Conservation (phyloP, 2,888 invertebrate species). For the Notodonta ziczac region DNA sequence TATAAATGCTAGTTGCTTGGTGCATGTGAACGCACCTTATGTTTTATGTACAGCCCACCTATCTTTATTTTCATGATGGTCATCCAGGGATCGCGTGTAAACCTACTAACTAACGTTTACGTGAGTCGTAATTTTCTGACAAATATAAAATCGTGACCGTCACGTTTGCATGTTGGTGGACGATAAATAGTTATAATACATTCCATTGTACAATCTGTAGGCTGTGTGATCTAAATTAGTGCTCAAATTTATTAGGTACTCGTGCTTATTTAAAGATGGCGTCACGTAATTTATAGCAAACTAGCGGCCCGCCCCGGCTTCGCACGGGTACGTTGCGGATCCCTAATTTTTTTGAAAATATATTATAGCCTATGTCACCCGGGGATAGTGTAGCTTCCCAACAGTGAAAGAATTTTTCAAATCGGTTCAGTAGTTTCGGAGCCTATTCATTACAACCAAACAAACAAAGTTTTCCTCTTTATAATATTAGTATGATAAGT, state of each 20-base stretch:
- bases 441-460: no score
- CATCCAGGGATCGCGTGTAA: conserved; percentile 2
- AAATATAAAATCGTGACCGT: conserved; percentile 21
- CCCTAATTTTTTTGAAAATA: no score
- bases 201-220: conserved; percentile 1
- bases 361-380: no score
- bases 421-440: no score
- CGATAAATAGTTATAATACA: conserved; percentile 11
- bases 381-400: no score
- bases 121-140: conserved; percentile 8
- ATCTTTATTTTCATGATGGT: conserved; percentile 1
- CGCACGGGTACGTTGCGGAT: no score
- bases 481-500: no score
- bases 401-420: no score
- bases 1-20: no score
- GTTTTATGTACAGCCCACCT: neutral
- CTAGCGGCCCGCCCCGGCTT: no score
- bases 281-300: neutral
- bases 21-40: no score
- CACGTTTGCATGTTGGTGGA: conserved; percentile 10
- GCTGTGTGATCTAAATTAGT: conserved; percentile 12
- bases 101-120: neutral
- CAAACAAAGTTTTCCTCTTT: no score
- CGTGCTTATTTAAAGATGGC: neutral
- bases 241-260: neutral